phyloP scores from a whole-genome alignment of 1,140 invertebrate species.

The Zaprionus camerounensis region DNA sequence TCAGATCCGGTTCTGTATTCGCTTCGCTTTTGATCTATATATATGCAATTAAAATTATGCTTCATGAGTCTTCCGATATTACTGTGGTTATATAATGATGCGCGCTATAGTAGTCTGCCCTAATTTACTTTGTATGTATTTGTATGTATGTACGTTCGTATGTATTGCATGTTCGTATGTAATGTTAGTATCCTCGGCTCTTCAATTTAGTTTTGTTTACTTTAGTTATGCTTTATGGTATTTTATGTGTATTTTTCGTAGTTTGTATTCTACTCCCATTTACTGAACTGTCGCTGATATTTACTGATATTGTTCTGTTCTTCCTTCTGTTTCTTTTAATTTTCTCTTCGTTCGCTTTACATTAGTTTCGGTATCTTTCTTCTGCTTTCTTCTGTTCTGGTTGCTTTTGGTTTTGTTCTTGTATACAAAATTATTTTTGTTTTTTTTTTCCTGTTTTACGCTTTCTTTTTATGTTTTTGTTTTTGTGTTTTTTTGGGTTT shows the following conservation, averaged over 20 bases:
- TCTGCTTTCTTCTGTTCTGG: conserved; percentile 53
- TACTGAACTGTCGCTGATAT: conserved; percentile 72
- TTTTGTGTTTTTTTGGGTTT: conserved; percentile 40
- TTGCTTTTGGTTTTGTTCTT: conserved; percentile 43
- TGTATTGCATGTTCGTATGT: conserved; percentile 11
- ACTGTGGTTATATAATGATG: conserved; percentile 65
- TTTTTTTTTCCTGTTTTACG: conserved; percentile 33
- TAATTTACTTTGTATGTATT: conserved; percentile 55
- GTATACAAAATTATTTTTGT: conserved; percentile 53
- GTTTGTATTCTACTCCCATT: conserved; percentile 33
- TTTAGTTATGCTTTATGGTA: conserved; percentile 53
- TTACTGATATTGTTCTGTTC: conserved; percentile 75
- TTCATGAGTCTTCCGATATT: conserved; percentile 32
- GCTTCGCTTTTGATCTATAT: conserved; percentile 39
- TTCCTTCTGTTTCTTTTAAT: conserved; percentile 46
- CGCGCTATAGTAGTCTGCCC: conserved; percentile 61
- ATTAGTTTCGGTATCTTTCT: conserved; percentile 44
- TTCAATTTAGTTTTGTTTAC: conserved; percentile 20
- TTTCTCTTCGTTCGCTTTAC: conserved; percentile 20
- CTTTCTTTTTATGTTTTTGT: conserved; percentile 31
- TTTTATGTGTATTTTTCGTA: conserved; percentile 53
- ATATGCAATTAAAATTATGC: conserved; percentile 47
- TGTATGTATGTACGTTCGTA: conserved; percentile 14
- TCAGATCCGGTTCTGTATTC: not conserved
- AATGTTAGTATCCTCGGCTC: conserved; percentile 25